Conservation (phyloP, 2,113 vertebrate genomes). For the Hirundichthys speculiger region DNA sequence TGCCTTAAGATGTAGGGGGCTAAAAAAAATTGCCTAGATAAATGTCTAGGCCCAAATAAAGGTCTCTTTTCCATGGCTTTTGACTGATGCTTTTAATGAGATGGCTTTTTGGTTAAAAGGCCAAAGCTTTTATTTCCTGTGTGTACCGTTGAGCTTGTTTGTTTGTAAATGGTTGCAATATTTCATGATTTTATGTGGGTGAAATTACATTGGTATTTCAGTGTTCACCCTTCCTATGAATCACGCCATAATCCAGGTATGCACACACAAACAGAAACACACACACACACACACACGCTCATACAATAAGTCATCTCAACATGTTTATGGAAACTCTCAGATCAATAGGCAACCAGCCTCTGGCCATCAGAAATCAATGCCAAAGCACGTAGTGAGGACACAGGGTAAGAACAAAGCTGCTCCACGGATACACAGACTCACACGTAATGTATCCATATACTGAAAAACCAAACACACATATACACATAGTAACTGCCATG, state of each 20-base stretch:
- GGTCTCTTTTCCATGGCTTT: constrained; percentile 32
- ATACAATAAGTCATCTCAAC: constrained; percentile 65
- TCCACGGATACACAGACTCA: constrained; percentile 6
- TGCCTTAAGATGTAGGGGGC: constrained; percentile 34
- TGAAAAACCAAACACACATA: constrained; percentile 15
- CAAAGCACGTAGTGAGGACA: constrained; percentile 59
- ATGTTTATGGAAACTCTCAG: constrained; percentile 69
- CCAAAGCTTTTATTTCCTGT: constrained; percentile 70
- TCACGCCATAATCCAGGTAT: constrained; percentile 55
- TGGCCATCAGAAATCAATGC: constrained; percentile 71
- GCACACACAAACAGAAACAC: constrained; percentile 8
- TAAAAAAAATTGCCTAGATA: constrained; percentile 33
- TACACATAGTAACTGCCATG: constrained; percentile 7
- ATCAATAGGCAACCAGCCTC: constrained; percentile 68
- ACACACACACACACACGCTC: constrained; percentile 12
- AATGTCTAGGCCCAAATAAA: constrained; percentile 43
- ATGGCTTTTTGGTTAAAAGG: constrained; percentile 67
- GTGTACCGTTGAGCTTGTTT: constrained; percentile 56
- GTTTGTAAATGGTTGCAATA: constrained; percentile 55
- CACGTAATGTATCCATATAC: constrained; percentile 12
- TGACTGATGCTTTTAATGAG: constrained; percentile 71
- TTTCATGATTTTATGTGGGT: constrained; percentile 62
- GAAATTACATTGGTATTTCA: constrained; percentile 63
- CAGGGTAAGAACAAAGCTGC: constrained; percentile 58
- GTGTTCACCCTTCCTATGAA: constrained; percentile 45